Evolutionary conservation across 2,888 invertebrate species (phyloP).

Genomic region (Aproaerema taeniolella): DNA sequence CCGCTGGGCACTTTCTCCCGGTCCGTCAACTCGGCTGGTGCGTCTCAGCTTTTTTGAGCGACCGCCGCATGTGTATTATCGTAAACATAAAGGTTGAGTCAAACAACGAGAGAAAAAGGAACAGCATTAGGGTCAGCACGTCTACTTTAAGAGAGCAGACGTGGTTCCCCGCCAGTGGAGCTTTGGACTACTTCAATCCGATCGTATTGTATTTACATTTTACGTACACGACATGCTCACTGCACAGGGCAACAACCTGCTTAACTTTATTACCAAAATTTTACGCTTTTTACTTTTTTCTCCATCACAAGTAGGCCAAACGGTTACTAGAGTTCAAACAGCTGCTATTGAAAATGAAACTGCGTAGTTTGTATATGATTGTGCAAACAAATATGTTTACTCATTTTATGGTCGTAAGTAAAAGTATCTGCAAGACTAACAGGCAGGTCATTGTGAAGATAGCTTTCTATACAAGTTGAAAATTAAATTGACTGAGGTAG

Average conservation of each 20-base stretch:
- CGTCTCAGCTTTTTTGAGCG: conserved; percentile 24
- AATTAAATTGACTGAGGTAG: conserved; percentile 48
- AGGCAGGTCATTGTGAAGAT: conserved; percentile 28
- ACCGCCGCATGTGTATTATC: conserved; percentile 14
- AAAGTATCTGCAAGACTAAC: conserved; percentile 20
- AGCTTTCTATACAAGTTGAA: conserved; percentile 44
- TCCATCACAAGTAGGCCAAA: conserved; percentile 12
- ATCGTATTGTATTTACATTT: conserved; percentile 41
- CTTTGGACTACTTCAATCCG: conserved; percentile 63
- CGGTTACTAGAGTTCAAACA: conserved; percentile 14
- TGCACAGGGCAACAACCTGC: conserved; percentile 49
- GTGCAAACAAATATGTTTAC: conserved; percentile 1
- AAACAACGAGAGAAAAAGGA: conserved; percentile 59
- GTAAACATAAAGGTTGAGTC: conserved; percentile 17
- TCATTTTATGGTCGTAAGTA: conserved; percentile 17
- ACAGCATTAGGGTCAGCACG: conserved; percentile 31
- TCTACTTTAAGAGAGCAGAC: conserved; percentile 28
- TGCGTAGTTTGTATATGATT: not conserved
- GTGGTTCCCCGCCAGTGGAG: conserved; percentile 30
- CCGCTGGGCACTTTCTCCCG: conserved; percentile 66
- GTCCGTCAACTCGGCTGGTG: conserved; percentile 40
- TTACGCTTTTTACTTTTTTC: conserved; percentile 15
- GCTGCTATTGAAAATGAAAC: conserved; percentile 1
- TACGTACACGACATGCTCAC: conserved; percentile 24
- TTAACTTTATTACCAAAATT: conserved; percentile 4